Conservation (phyloP, 2,888 invertebrate genomes). For the Itoplectis maculator region DNA sequence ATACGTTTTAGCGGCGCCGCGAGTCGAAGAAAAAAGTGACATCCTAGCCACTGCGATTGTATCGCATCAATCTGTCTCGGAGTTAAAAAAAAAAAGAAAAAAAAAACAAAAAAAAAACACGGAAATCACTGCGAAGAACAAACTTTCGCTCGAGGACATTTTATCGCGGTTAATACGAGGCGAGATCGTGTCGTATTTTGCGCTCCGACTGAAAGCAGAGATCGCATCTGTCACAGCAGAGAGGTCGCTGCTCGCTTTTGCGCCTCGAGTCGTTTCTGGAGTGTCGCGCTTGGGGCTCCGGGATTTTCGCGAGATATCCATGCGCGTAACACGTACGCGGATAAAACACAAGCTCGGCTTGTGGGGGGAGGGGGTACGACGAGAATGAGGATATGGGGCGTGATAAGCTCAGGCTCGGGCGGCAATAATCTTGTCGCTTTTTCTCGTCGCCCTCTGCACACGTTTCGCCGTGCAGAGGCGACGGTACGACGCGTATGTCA, state of each 20-base stretch:
- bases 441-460: constrained; percentile 48
- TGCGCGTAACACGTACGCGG: not conserved
- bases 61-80: constrained; percentile 39
- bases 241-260: too few species aligned
- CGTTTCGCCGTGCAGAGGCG: constrained; percentile 12
- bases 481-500: constrained; percentile 39
- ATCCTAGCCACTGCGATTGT: constrained; percentile 9
- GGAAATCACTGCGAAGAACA: constrained; percentile 39
- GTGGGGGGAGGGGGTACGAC: constrained; percentile 37
- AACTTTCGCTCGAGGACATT: constrained; percentile 46
- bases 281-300: constrained; percentile 1
- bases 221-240: constrained; percentile 56
- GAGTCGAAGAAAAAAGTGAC: not conserved
- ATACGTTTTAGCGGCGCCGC: not conserved
- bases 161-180: constrained; percentile 39
- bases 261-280: constrained; percentile 51
- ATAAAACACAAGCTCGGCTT: not conserved
- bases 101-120: not conserved
- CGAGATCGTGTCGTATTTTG: constrained; percentile 31
- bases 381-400: constrained; percentile 60
- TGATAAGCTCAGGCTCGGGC: constrained; percentile 55
- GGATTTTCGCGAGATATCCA: constrained; percentile 30
- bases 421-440: constrained; percentile 65
- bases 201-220: constrained; percentile 41
- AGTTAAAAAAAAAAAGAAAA: not conserved